Evolutionary conservation across 2,113 vertebrate genomes (phyloP).

Genomic region (Callopanchax toddi): DNA sequence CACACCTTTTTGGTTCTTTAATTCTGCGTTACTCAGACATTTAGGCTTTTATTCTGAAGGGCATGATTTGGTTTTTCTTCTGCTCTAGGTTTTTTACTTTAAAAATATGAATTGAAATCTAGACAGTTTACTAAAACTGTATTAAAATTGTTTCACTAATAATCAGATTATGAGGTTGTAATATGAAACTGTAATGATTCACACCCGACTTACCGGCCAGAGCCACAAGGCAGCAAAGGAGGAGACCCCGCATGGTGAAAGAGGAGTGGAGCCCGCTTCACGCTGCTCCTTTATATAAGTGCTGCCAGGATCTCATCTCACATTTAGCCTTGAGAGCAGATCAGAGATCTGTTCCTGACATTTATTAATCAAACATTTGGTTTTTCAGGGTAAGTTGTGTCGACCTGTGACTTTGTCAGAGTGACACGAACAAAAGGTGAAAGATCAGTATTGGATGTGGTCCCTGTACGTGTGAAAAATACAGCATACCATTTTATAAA

Average conservation of each 20-base stretch:
- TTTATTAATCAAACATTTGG: conserved; percentile 34
- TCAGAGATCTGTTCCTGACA: conserved; percentile 1
- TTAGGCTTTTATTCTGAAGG: too few species aligned
- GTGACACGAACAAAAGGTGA: conserved; percentile 46
- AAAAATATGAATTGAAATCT: too few species aligned
- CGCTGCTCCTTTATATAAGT: conserved; percentile 55
- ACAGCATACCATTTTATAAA: background rate
- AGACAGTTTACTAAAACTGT: too few species aligned
- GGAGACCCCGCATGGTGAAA: conserved; percentile 65
- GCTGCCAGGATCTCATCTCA: conserved; percentile 11
- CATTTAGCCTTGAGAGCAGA: conserved; percentile 20
- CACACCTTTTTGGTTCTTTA: too few species aligned
- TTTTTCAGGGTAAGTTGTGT: conserved; percentile 17
- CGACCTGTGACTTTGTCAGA: conserved; percentile 69
- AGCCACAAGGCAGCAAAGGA: conserved; percentile 73
- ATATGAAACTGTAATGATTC: background rate
- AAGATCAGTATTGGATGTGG: background rate
- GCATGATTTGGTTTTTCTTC: too few species aligned
- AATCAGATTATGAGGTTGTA: background rate
- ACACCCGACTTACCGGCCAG: conserved; percentile 69
- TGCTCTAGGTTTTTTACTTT: too few species aligned
- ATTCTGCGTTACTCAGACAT: too few species aligned
- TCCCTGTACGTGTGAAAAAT: too few species aligned
- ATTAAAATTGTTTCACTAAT: background rate
- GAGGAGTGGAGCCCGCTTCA: conserved; percentile 30